phyloP scores from a whole-genome alignment of 1,140 invertebrate genomes.

The Lasaia peninsularis region DNA sequence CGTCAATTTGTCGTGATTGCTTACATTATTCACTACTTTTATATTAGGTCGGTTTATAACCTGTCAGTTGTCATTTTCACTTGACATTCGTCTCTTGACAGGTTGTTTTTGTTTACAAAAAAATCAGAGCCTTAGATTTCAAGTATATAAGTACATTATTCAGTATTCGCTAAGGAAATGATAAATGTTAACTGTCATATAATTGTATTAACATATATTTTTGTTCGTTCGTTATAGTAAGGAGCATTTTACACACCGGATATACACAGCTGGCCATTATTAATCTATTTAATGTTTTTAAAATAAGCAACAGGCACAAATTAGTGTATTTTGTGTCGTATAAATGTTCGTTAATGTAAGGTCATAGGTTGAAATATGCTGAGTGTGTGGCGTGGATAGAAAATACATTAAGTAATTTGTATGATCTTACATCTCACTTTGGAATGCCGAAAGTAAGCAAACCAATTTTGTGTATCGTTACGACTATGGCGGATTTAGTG shows the following conservation, averaged over 20 bases:
- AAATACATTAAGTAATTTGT: neutral
- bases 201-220: constrained; percentile 8
- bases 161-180: constrained; percentile 43
- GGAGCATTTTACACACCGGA: neutral
- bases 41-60: too few species aligned
- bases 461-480: too few species aligned
- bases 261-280: constrained; percentile 6
- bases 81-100: neutral
- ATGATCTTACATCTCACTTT: too few species aligned
- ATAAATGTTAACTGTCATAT: constrained; percentile 30
- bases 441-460: too few species aligned
- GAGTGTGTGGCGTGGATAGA: neutral
- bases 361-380: neutral
- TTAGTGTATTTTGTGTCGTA: neutral
- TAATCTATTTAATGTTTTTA: neutral
- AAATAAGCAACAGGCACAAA: constrained; percentile 7
- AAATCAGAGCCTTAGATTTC: constrained; percentile 5
- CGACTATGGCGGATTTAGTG: too few species aligned
- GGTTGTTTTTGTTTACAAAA: neutral
- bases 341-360: neutral
- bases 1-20: too few species aligned
- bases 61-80: too few species aligned
- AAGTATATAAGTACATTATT: constrained; percentile 39
- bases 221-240: constrained; percentile 1
- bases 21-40: too few species aligned